Evolutionary conservation across 64 coral and sea anemone species (phyloP).

Genomic region (Acropora tenuis): DNA sequence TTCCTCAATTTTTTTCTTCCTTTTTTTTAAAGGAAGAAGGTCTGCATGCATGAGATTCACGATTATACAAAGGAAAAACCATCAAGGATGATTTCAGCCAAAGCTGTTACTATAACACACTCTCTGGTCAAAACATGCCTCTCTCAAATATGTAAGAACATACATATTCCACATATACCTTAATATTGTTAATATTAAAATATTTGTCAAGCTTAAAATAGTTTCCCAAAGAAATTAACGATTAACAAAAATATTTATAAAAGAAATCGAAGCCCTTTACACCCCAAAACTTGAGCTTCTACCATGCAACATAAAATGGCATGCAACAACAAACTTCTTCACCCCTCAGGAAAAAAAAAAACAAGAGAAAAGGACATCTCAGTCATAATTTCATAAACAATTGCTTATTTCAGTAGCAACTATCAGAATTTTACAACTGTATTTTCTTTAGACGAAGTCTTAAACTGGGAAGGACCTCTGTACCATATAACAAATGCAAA

Average conservation of each 20-base stretch:
- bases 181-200: neutral
- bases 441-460: neutral
- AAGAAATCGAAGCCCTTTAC: neutral
- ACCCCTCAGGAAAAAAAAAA: neutral
- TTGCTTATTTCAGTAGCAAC: neutral
- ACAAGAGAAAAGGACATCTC: neutral
- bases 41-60: neutral
- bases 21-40: neutral
- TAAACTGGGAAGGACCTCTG: neutral
- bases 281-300: neutral
- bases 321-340: neutral
- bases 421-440: neutral
- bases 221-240: neutral
- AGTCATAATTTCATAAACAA: neutral
- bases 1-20: neutral
- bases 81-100: neutral
- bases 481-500: neutral
- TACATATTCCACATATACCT: neutral
- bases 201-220: neutral
- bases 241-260: neutral
- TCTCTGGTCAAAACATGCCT: neutral
- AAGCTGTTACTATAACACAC: neutral
- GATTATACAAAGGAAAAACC: neutral
- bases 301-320: neutral
- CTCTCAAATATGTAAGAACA: conserved; percentile 7